Conservation (phyloP, 92 coral and sea anemone genomes). For the Phenganax stokvisi region DNA sequence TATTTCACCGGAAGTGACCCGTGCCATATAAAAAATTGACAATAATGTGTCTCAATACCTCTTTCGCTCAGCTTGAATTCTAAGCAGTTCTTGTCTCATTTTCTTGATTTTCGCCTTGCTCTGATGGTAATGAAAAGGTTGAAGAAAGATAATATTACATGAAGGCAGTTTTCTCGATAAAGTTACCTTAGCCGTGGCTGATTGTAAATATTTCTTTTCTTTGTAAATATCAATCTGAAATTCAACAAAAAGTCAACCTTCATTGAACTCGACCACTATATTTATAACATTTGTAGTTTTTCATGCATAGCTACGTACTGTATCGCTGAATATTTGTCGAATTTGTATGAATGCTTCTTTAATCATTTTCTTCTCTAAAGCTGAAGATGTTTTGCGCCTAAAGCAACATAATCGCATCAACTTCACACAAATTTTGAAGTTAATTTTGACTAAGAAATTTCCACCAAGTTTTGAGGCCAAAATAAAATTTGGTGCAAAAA, state of each 20-base stretch:
- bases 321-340: conserved; percentile 69
- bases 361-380: conserved; percentile 55
- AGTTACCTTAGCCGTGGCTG: conserved; percentile 63
- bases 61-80: conserved; percentile 63
- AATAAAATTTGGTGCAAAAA: not conserved
- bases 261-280: not conserved
- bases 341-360: conserved; percentile 79
- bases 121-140: conserved; percentile 37
- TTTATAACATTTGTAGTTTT: not conserved
- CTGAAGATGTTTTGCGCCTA: conserved; percentile 59
- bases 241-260: not conserved
- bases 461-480: too few relatives aligned
- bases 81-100: conserved; percentile 59
- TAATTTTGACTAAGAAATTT: too few relatives aligned
- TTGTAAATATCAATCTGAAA: conserved; percentile 75
- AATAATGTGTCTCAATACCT: conserved; percentile 42
- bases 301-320: conserved; percentile 46
- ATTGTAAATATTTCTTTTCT: conserved; percentile 61
- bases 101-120: conserved; percentile 60
- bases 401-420: not conserved
- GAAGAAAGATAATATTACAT: not conserved
- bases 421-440: too few relatives aligned
- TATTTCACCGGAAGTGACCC: too few relatives aligned
- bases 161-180: too few relatives aligned
- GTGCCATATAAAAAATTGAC: not conserved